phyloP scores from a whole-genome alignment of 2,797 vertebrate genomes.

The Gephyroberyx darwinii region DNA sequence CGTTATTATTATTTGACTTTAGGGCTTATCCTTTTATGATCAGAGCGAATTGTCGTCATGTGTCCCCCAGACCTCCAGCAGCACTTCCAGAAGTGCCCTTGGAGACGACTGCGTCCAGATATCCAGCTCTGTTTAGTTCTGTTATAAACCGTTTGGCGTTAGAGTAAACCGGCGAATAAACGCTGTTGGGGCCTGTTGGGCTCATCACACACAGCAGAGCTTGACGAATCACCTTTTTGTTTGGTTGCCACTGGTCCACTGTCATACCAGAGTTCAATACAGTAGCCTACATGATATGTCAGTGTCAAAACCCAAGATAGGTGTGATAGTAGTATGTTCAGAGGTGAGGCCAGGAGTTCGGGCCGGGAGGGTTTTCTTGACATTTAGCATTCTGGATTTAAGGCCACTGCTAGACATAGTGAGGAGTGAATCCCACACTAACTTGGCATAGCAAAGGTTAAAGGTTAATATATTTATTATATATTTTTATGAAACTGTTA shows the following conservation, averaged over 20 bases:
- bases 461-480: too few species aligned
- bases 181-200: slow-evolving; percentile 20
- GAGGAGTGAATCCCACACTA: too few species aligned
- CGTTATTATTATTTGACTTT: slow-evolving; percentile 39
- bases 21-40: slow-evolving; percentile 59
- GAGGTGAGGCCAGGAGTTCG: not conserved
- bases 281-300: not conserved
- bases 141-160: slow-evolving; percentile 70
- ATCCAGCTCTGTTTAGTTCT: slow-evolving; percentile 68
- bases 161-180: slow-evolving; percentile 63
- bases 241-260: slow-evolving; percentile 28
- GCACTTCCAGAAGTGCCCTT: slow-evolving; percentile 31
- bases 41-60: slow-evolving; percentile 27
- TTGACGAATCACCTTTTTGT: slow-evolving; percentile 26
- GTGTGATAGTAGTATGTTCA: slow-evolving; percentile 4
- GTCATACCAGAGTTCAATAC: not conserved
- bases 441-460: too few species aligned
- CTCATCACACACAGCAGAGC: slow-evolving; percentile 20
- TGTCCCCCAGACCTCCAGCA: slow-evolving; percentile 27
- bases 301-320: slow-evolving; percentile 8
- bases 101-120: slow-evolving; percentile 53
- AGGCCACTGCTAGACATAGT: too few species aligned
- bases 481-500: too few species aligned
- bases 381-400: too few species aligned
- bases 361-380: too few species aligned